A percentile compares a stretch with the other conserved stretches of the same genome.
These are phyloP conservation scores for Troides aeacus DNA, from an alignment of 2,888 invertebrate species.

Conservation along the genomic window DNA sequence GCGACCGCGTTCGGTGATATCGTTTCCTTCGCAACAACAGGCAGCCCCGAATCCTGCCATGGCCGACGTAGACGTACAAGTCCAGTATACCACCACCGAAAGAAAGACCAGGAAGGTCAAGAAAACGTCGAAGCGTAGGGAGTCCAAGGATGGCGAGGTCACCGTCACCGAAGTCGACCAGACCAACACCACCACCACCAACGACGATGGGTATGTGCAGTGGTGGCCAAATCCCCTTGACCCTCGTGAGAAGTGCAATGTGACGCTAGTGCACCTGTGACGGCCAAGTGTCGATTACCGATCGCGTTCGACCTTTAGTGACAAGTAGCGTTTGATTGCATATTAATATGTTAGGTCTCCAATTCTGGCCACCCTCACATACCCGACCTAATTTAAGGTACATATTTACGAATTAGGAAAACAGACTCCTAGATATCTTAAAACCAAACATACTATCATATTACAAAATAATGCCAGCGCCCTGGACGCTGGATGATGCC, in stretches of 20 bases:
- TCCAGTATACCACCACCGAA: conserved; percentile 91
- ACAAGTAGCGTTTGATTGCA: conserved; percentile 43
- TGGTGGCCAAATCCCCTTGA: conserved; percentile 71
- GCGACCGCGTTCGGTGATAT: conserved; percentile 78
- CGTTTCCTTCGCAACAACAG: conserved; percentile 48
- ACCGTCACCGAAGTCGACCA: conserved; percentile 90
- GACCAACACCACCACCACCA: conserved; percentile 82
- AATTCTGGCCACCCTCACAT: conserved; percentile 76
- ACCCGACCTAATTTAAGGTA: conserved; percentile 79
- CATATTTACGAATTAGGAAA: conserved; percentile 38
- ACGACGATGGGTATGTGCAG: conserved; percentile 93
- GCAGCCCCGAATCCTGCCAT: conserved; percentile 74
- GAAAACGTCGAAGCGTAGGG: conserved; percentile 89
- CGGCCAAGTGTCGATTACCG: conserved; percentile 60
- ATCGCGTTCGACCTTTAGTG: conserved; percentile 55
- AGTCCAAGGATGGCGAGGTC: conserved; percentile 87
- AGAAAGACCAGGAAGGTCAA: conserved; percentile 95
- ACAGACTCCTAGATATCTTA: neutral
- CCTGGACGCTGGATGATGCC: neutral
- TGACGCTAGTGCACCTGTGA: conserved; percentile 60
- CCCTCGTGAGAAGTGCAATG: conserved; percentile 51
- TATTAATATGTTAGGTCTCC: conserved; percentile 38
- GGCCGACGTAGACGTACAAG: conserved; percentile 95
- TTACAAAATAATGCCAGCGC: conserved; percentile 8
- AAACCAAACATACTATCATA: conserved; percentile 17